Evolutionary conservation across 2,113 vertebrate species (phyloP).

Genomic region (Clarias batrachus): DNA sequence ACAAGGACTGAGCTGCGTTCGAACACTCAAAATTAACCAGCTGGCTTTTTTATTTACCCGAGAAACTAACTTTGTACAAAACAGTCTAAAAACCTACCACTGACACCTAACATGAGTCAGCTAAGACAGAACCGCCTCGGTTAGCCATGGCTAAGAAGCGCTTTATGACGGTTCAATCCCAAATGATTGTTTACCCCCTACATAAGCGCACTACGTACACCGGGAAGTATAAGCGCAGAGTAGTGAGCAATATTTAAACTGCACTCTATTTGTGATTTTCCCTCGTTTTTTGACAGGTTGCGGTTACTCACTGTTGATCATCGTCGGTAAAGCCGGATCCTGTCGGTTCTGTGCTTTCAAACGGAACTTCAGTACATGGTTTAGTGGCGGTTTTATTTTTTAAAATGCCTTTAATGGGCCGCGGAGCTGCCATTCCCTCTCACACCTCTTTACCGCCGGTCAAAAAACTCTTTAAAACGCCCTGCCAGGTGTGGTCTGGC

Average conservation of each 20-base stretch:
- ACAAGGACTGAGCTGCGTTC: not conserved
- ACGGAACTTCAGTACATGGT: slow-evolving; percentile 53
- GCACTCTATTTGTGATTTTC: slow-evolving; percentile 44
- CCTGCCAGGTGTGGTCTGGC: not conserved
- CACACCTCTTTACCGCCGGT: slow-evolving; percentile 11
- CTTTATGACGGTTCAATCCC: slow-evolving; percentile 14
- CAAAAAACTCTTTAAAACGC: not conserved
- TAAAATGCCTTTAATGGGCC: slow-evolving; percentile 78
- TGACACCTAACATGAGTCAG: not conserved
- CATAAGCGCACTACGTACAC: not conserved
- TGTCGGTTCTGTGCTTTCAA: slow-evolving; percentile 62
- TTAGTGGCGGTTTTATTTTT: slow-evolving; percentile 73
- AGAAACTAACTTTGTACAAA: not conserved
- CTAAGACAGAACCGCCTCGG: not conserved
- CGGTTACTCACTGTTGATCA: slow-evolving; percentile 73
- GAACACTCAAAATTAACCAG: not conserved
- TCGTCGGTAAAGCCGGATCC: slow-evolving; percentile 65
- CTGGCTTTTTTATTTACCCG: not conserved
- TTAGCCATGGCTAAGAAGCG: not conserved
- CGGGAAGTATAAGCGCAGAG: too few species aligned
- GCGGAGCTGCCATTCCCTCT: slow-evolving; percentile 74
- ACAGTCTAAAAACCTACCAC: not conserved
- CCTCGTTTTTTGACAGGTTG: not conserved
- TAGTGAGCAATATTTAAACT: not conserved
- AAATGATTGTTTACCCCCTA: not conserved